These are phyloP conservation scores for Trinectes maculatus DNA, from an alignment of 2,113 vertebrate species.

Conservation along the genomic window DNA sequence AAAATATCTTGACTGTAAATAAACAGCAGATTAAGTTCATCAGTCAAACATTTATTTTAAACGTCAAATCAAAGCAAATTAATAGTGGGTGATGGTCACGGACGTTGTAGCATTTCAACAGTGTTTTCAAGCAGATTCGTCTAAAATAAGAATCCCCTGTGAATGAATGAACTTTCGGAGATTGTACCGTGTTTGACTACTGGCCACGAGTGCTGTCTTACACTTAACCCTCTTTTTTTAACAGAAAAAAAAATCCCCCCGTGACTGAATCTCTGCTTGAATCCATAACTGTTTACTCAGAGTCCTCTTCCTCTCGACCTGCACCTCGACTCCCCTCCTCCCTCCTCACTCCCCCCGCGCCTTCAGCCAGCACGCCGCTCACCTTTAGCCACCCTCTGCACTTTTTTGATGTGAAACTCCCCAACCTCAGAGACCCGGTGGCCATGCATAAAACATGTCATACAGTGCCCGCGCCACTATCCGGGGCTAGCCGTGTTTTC, in stretches of 20 bases:
- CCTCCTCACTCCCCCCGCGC: conserved; percentile 18
- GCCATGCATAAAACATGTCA: conserved; percentile 78
- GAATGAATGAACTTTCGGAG: not conserved
- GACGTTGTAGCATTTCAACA: too few relatives aligned
- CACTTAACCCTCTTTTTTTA: not conserved
- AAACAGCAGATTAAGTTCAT: not conserved
- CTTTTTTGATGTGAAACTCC: conserved; percentile 74
- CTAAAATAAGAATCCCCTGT: too few relatives aligned
- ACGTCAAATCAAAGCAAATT: too few relatives aligned
- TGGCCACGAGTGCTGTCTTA: not conserved
- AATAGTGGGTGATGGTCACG: too few relatives aligned
- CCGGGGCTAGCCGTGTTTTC: conserved; percentile 56
- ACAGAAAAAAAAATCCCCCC: not conserved
- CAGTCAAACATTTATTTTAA: not conserved
- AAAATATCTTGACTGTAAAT: not conserved
- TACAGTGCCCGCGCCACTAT: conserved; percentile 36
- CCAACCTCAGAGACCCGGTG: conserved; percentile 65
- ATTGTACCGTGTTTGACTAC: not conserved
- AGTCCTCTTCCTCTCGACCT: conserved; percentile 27
- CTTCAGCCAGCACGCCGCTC: conserved; percentile 55
- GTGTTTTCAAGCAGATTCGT: too few relatives aligned
- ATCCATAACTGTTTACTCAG: conserved; percentile 37
- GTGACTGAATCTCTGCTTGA: conserved; percentile 8
- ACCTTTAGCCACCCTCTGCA: conserved; percentile 62
- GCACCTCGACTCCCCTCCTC: conserved; percentile 14